Evolutionary conservation across 2,797 vertebrate genomes (phyloP).

Genomic region (Gouania willdenowi): DNA sequence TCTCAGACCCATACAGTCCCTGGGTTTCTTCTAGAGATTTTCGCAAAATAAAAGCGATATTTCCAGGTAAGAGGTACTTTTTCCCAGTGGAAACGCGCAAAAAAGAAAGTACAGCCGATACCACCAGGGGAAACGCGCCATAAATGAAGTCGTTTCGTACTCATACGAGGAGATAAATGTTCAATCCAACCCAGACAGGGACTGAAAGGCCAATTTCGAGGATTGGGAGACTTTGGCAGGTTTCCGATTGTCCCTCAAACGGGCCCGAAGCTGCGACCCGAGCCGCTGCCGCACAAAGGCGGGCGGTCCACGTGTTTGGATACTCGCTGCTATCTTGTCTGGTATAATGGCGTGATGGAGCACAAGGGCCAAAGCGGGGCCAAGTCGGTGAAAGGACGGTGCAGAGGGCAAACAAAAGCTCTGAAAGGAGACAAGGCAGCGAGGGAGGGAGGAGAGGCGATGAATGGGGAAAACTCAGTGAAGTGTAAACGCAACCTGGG

Average conservation of each 20-base stretch:
- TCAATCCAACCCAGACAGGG: too few relatives aligned
- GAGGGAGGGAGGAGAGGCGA: slow-evolving; percentile 55
- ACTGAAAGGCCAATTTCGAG: too few relatives aligned
- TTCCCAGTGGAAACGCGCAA: too few relatives aligned
- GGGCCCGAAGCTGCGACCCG: not conserved
- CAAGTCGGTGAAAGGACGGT: slow-evolving; percentile 87
- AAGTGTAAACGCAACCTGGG: slow-evolving; percentile 93
- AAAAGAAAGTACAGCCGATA: too few relatives aligned
- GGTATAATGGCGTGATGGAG: slow-evolving; percentile 73
- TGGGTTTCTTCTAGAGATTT: too few relatives aligned
- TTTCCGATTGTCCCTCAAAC: not conserved
- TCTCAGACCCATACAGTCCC: too few relatives aligned
- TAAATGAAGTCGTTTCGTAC: too few relatives aligned
- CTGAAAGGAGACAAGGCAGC: slow-evolving; percentile 81
- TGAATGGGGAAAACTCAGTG: slow-evolving; percentile 93
- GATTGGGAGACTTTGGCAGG: too few relatives aligned
- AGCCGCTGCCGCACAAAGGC: slow-evolving; percentile 50
- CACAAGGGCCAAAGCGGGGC: slow-evolving; percentile 87
- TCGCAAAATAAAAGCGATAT: too few relatives aligned
- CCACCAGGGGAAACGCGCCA: too few relatives aligned
- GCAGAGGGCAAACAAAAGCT: slow-evolving; percentile 93
- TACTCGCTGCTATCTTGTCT: slow-evolving; percentile 65
- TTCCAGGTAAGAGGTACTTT: too few relatives aligned
- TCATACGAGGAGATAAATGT: too few relatives aligned
- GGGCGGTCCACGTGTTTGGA: slow-evolving; percentile 59